Percentiles rank a stretch among this genome's conserved stretches.
These are phyloP conservation scores for Tiliacea aurago DNA, from an alignment of 2,888 invertebrate species.

Conservation along the genomic window DNA sequence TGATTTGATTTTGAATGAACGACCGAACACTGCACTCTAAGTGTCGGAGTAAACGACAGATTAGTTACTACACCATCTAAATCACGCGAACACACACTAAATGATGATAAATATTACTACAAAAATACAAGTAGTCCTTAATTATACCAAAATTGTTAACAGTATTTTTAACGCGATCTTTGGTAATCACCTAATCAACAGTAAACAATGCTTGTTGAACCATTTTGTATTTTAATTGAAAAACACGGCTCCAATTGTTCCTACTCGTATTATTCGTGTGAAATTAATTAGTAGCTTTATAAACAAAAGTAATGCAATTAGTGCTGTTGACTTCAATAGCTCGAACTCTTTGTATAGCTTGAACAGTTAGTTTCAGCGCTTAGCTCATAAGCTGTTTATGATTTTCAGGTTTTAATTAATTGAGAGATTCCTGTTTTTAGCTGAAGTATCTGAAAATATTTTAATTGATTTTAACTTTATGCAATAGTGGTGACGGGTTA, in stretches of 20 bases:
- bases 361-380: conserved; percentile 14
- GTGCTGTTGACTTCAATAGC: conserved; percentile 26
- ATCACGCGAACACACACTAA: no score
- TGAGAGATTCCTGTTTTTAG: neutral
- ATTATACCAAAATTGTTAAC: no score
- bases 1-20: no score
- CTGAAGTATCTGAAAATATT: neutral
- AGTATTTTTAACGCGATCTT: no score
- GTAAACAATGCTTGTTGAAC: neutral
- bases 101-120: no score
- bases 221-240: neutral
- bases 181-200: neutral
- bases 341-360: conserved; percentile 23
- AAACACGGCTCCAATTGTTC: neutral
- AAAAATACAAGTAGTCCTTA: no score
- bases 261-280: neutral
- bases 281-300: conserved; percentile 24
- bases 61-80: no score
- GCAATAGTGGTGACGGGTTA: no score
- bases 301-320: conserved; percentile 37
- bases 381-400: conserved; percentile 13
- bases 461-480: conserved; percentile 2
- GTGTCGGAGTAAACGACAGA: no score
- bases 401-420: conserved; percentile 19
- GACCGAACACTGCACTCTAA: no score